A percentile compares a stretch with the other conserved stretches of the same genome.
phyloP scores from a whole-genome alignment of 2,888 invertebrate species.

The Drosophila sordidapex region DNA sequence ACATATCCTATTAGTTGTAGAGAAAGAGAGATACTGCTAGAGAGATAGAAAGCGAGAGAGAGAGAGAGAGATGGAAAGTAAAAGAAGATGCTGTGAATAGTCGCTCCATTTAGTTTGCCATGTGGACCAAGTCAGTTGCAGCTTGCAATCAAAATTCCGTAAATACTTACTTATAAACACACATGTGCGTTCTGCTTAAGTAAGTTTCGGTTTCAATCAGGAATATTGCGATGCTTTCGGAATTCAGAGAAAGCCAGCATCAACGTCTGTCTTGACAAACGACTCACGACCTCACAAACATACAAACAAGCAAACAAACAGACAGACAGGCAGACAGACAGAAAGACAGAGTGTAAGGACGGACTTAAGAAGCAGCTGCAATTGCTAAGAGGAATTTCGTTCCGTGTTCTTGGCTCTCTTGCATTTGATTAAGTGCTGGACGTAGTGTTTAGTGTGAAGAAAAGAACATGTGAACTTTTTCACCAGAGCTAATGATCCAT shows the following conservation, averaged over 20 bases:
- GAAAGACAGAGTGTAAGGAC: background rate
- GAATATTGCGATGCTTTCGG: conserved; percentile 56
- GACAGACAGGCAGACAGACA: background rate
- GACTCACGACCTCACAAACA: conserved; percentile 18
- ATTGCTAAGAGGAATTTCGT: background rate
- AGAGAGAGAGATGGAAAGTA: no score
- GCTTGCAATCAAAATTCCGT: conserved; percentile 70
- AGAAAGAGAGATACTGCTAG: background rate
- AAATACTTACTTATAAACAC: conserved; percentile 57
- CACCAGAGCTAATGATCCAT: conserved; percentile 76
- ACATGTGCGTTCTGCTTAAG: conserved; percentile 48
- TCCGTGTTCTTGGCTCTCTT: conserved; percentile 22
- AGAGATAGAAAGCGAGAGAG: background rate
- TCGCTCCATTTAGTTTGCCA: conserved; percentile 59
- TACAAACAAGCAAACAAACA: background rate
- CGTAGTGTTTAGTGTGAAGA: conserved; percentile 62
- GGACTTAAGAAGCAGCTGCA: conserved; percentile 21
- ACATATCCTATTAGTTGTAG: conserved; percentile 3
- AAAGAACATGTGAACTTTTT: conserved; percentile 72
- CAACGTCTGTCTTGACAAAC: conserved; percentile 46
- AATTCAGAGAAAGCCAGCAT: conserved; percentile 33
- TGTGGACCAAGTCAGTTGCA: conserved; percentile 62
- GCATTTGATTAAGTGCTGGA: conserved; percentile 77
- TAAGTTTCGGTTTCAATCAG: conserved; percentile 69
- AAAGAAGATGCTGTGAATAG: conserved; percentile 4